Evolutionary conservation across 2,888 invertebrate genomes (phyloP), one percentile per base, ranked within the genome.

Genomic region (Apodemia zela): DNA sequence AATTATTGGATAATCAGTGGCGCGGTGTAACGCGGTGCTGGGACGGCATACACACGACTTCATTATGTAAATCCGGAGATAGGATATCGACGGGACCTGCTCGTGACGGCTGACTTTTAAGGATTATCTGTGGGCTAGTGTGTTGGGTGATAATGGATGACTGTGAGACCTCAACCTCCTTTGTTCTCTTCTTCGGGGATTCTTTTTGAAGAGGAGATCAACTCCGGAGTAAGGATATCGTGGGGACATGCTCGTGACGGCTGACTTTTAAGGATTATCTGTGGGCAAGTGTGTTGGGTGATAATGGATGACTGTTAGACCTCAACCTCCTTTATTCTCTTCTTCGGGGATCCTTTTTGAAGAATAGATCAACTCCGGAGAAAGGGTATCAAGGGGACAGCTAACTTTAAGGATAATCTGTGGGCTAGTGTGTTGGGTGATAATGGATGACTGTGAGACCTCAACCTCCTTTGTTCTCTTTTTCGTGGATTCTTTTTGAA

Each of bases 1-100:
- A 69, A 67, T 69, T 65, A 67, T 69, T 67, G 65, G 66, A 69
- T 66, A 69, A 69, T 67, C 66, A 66, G 58, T 60, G 65, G 51
- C 61, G 47, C 66, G 38, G 63, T 67, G 71, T 71, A 72, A 74
- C 71, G 60, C 66, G 63, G 68, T 67, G 66, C 65, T 62, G 63
- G 66, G 54, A 62, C 63, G 61, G 69, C 71, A 68, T 71, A 71
- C 67, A 67, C 68, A 68, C 68, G 65, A 63, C 63, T 25, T 57
- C 67, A 71, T 71, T 71, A 71, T 71, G 71, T 62, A 70, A 71
- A 71, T 70, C 18, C 33, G 42, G 64, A 61, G 58, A 61, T 25
- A 61, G 65, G 63, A 67, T 70, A 69, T 67, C 69, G 71, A 68
- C 66, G 65, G 63, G 59, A 62, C 64, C 65, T 66, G 61, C 60